phyloP scores from a whole-genome alignment of 2,888 invertebrate genomes.

The Eilema depressum region DNA sequence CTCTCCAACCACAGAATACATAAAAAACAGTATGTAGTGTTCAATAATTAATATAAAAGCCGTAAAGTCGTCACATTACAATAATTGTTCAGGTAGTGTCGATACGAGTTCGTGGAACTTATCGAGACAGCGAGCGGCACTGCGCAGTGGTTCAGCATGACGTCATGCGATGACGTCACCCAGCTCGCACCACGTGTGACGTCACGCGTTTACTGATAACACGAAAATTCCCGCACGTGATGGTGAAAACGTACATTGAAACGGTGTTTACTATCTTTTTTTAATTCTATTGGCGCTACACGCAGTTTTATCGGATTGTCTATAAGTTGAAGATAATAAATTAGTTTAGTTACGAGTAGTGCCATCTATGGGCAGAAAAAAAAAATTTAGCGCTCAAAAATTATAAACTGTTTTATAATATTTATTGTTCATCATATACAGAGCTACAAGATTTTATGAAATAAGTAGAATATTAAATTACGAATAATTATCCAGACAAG shows the following conservation, averaged over 20 bases:
- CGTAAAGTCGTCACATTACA: conserved; percentile 44
- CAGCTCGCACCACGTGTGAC: conserved; percentile 65
- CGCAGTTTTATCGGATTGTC: background rate
- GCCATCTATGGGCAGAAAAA: conserved; percentile 62
- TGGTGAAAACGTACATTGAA: conserved; percentile 17
- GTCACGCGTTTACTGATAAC: conserved; percentile 56
- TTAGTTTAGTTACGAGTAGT: conserved; percentile 38
- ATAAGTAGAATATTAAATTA: background rate
- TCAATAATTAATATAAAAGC: conserved; percentile 41
- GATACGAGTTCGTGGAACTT: conserved; percentile 65
- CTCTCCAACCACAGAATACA: conserved; percentile 13
- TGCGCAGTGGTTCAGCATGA: conserved; percentile 60
- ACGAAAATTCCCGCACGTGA: conserved; percentile 34
- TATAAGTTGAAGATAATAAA: conserved; percentile 23
- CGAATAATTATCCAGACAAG: background rate
- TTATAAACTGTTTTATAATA: conserved; percentile 18
- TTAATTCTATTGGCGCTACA: background rate
- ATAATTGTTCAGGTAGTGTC: conserved; percentile 50
- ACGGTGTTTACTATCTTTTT: background rate
- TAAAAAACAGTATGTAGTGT: conserved; percentile 23
- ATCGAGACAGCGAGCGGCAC: conserved; percentile 55
- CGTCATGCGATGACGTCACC: conserved; percentile 77
- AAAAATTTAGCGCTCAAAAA: conserved; percentile 36
- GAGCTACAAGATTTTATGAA: background rate
- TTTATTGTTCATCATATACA: conserved; percentile 19